Conservation (phyloP, 2,797 vertebrate species). For the Clamator glandarius region DNA sequence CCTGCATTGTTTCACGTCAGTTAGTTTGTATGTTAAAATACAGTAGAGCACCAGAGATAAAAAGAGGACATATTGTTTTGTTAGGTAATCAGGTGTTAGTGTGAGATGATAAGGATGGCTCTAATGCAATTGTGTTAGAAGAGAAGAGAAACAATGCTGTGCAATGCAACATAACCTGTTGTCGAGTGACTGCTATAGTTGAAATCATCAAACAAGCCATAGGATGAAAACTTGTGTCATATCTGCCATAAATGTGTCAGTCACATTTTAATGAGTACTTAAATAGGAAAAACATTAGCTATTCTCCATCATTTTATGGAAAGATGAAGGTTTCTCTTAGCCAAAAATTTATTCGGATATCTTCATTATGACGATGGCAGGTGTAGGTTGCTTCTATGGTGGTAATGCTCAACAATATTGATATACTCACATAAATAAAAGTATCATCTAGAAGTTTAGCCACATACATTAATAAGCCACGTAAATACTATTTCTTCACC, state of each 20-base stretch:
- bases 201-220: neutral
- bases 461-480: neutral
- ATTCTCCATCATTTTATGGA: neutral
- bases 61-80: neutral
- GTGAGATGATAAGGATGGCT: neutral
- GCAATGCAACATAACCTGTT: neutral
- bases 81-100: accelerated
- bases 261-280: neutral
- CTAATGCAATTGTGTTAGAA: neutral
- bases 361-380: neutral
- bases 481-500: neutral
- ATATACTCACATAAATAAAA: neutral
- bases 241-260: neutral
- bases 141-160: neutral
- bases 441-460: neutral
- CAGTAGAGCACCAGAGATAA: neutral
- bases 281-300: neutral
- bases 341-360: neutral
- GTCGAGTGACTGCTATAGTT: neutral
- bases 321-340: neutral
- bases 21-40: neutral
- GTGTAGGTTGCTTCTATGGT: neutral
- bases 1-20: neutral
- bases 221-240: neutral
- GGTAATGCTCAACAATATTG: neutral